Base-by-base conservation (phyloP, 1,140 invertebrate genomes). In the Lanistes nyassanus region DNA sequence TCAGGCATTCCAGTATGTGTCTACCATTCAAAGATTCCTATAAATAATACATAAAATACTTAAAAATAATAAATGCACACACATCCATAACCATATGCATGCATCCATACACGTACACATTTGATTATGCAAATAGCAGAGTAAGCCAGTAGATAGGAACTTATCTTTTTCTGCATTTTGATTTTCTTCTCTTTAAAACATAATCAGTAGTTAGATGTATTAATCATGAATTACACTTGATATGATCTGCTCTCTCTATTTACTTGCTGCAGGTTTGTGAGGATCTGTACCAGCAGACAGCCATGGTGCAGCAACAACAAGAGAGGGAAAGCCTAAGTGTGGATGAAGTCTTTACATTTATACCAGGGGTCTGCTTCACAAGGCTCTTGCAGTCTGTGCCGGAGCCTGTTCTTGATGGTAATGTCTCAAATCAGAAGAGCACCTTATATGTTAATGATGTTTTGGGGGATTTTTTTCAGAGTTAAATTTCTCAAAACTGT, bases 301-400 rank as follows among this genome's bases (percentile, higher is more conserved):
- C n/a, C 13, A 23, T 71, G 76, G 58, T 60, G 53, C 31, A 51
- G 26, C 69, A 68, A 23, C 69, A 66, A 6, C 31, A 51, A 53
- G n/a, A 76, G 53, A 42, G 9, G 11, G 36, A 60, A 16, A 36
- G 9, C 21, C 36, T 56, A n/a, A 42, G 6, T 11, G 62, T 60
- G 29, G 60, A 60, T 42, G 34, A 47, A 47, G 36, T 58, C 26
- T 76, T 72, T 56, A 60, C 13, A 29, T 36, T 69, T 75, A n/a
- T 68, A 51, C 42, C 56, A 29, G 53, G 51, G 16, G 55, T 83
- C 3, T 81, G 83, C 42, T 86, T 79, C 65, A 80, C 74, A 5
- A 69, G 83, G 16, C 72, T 84, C 1, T 60, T 83, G 29, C 75
- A 76, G 23, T 37, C 76, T 37, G 37, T 81, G 11, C 53, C 37